Evolutionary conservation across 2,888 invertebrate genomes (phyloP).

Genomic region (Lithophane ornitopus): DNA sequence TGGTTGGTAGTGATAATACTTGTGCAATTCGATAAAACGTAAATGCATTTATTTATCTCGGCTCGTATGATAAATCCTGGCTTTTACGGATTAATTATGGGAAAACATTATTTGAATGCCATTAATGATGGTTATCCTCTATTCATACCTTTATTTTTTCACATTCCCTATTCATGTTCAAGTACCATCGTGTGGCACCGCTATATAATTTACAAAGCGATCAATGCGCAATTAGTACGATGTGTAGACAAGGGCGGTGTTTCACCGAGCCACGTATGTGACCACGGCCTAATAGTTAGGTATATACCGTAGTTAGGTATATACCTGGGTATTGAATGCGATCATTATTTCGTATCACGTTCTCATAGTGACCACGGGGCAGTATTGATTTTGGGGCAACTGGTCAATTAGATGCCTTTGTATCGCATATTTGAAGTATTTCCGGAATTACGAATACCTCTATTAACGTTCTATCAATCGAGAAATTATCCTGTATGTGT

Average conservation of each 20-base stretch:
- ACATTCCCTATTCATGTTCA: slow-evolving; percentile 32
- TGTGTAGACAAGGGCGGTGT: slow-evolving; percentile 42
- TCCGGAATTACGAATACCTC: slow-evolving; percentile 25
- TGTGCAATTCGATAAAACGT: not conserved
- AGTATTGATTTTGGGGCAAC: slow-evolving; percentile 76
- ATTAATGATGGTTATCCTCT: no score
- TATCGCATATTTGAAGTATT: slow-evolving; percentile 54
- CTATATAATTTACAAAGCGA: slow-evolving; percentile 58
- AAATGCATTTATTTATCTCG: slow-evolving; percentile 16
- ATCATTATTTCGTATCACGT: slow-evolving; percentile 81
- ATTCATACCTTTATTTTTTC: slow-evolving; percentile 12
- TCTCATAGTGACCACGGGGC: slow-evolving; percentile 67
- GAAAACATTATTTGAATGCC: no score
- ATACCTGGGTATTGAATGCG: slow-evolving; percentile 60
- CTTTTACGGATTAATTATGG: not conserved
- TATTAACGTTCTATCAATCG: slow-evolving; percentile 31
- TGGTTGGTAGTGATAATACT: not conserved
- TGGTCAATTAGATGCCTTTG: slow-evolving; percentile 76
- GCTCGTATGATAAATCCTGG: not conserved
- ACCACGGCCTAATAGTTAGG: slow-evolving; percentile 36
- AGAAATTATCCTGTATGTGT: not conserved
- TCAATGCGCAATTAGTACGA: slow-evolving; percentile 61
- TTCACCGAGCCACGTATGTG: slow-evolving; percentile 22
- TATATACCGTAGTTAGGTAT: no score
- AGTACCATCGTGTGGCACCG: slow-evolving; percentile 23